Percentiles rank a stretch among this genome's conserved stretches.
These are phyloP conservation scores for Tenthredo mesomela DNA, from an alignment of 2,888 invertebrate species.

Conservation along the genomic window DNA sequence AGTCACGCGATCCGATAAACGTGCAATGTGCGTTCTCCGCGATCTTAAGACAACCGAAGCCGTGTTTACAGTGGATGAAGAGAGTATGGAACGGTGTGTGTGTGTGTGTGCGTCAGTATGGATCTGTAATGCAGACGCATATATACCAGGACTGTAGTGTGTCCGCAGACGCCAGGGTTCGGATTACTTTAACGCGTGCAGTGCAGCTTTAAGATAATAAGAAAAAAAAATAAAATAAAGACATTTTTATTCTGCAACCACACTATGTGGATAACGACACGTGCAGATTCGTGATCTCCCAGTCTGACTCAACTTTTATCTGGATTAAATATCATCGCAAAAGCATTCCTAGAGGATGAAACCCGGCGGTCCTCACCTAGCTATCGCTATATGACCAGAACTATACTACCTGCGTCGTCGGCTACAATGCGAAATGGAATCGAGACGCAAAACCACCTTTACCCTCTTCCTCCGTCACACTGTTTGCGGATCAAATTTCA, in stretches of 20 bases:
- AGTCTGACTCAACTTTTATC: constrained; percentile 55
- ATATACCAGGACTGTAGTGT: neutral
- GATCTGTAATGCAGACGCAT: constrained; percentile 19
- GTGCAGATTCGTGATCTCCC: constrained; percentile 52
- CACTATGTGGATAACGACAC: constrained; percentile 49
- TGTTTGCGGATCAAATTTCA: constrained; percentile 6
- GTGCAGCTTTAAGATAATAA: constrained; percentile 9
- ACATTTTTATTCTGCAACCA: constrained; percentile 27
- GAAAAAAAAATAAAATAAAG: neutral
- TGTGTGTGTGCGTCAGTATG: neutral
- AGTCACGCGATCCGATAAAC: constrained; percentile 46
- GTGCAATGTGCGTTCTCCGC: constrained; percentile 38
- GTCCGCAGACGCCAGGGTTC: constrained; percentile 43
- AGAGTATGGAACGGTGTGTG: neutral
- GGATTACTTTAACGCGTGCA: constrained; percentile 43
- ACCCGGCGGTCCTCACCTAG: neutral
- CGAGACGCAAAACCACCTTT: neutral
- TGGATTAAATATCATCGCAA: constrained; percentile 69
- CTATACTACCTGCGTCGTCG: constrained; percentile 38
- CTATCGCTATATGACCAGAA: neutral
- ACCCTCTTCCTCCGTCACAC: neutral
- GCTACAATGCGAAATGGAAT: constrained; percentile 12
- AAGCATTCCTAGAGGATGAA: constrained; percentile 65
- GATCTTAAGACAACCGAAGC: constrained; percentile 47
- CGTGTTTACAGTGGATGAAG: constrained; percentile 49